Evolutionary conservation across 2,113 vertebrate species (phyloP), one percentile per base, ranked within the genome.

Genomic region (Strix uralensis): DNA sequence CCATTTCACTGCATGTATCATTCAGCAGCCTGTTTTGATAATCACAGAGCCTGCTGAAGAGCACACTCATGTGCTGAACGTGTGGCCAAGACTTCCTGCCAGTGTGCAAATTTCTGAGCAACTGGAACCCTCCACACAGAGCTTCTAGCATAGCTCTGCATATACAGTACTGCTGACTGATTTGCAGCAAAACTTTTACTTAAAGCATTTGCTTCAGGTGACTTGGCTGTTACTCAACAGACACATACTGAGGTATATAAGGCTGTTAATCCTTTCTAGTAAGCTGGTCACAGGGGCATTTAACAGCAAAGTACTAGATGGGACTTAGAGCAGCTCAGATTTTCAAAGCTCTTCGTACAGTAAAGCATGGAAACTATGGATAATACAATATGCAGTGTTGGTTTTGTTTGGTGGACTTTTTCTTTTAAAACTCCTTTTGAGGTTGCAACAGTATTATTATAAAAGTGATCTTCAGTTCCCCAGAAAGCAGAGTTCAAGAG

Each of bases 121-220:
- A 46, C 5, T 0, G 2, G 51, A 65, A 3, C 12, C 13, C 30
- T 61, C 15, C 1, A 1, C 25, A 36, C 22, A 38, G 22, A 13
- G 55, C 51, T 85, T 44, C 42, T 4, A 36, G 65, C 36, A 40
- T 7, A 88, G 72, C 62, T 72, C 59, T 62, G 47, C 34, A 7
- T 2, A 8, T 10, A 38, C 40, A 55, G 27, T 11, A 15, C 29
- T 54, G 55, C 17, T 26, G 47, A 71, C 57, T 59, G 29, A 71
- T 46, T 9, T 47, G 38, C 51, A 74, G 17, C 47, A 79, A 27
- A 71, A 32, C n/a, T 46, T 30, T 7, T 36, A 49, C 40, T 44
- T 36, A 4, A 54, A 72, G 26, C 8, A 32, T n/a, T 40, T 32
- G 23, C 29, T 54, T 55, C 23, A 75, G n/a, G 32, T 46, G 16